Evolutionary conservation across 2,113 vertebrate species (phyloP).

Genomic region (Benitochromis conjunctus): DNA sequence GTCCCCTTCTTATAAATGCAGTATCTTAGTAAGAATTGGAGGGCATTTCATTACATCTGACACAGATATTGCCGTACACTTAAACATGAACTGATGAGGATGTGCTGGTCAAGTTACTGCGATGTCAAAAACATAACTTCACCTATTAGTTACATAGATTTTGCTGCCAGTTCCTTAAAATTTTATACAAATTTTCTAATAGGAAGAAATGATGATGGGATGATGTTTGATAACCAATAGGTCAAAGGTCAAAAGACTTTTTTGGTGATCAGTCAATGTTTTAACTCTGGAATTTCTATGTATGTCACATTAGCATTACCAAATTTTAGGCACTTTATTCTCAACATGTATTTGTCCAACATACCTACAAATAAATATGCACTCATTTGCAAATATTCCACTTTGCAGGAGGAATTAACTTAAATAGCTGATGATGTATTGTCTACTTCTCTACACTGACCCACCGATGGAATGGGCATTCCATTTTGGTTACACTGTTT

Average conservation of each 20-base stretch:
- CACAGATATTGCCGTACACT: background rate
- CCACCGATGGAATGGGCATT: too few relatives aligned
- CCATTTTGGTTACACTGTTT: background rate
- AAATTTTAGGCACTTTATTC: background rate
- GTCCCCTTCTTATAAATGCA: background rate
- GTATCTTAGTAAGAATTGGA: background rate
- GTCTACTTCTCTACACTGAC: too few relatives aligned
- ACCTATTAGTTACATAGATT: background rate
- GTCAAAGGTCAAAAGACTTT: background rate
- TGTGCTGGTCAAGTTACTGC: background rate
- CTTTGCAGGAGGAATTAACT: background rate
- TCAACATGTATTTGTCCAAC: background rate
- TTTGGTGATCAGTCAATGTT: background rate
- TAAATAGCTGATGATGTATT: background rate
- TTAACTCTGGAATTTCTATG: background rate
- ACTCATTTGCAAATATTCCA: background rate
- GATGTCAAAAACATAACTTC: background rate
- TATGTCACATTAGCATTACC: background rate
- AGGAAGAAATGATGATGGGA: background rate
- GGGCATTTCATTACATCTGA: background rate
- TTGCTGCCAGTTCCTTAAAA: background rate
- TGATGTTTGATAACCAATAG: background rate
- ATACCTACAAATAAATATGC: background rate
- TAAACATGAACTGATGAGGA: background rate
- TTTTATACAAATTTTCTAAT: background rate